Evolutionary conservation across 2,113 vertebrate genomes (phyloP), one percentile per base, ranked within the genome.

Genomic region (Nyctibius bracteatus): DNA sequence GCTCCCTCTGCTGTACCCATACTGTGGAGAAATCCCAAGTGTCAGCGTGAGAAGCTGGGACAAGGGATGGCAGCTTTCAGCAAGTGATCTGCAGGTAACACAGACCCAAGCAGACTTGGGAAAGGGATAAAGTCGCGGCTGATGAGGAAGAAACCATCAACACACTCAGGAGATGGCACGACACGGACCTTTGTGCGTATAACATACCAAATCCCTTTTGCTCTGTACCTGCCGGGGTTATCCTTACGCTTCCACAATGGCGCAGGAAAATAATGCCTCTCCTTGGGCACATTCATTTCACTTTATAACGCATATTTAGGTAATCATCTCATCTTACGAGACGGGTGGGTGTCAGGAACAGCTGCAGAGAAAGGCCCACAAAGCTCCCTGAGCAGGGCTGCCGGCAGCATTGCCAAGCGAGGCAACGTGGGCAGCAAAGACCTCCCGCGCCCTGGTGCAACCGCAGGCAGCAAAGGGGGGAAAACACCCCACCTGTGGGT

Each of bases 1-100:
- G 96, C 96, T 97, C 96, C 96, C 96, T 96, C 95, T 97, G 95
- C 96, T 81, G 95, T 96, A 95, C 82, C 94, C 94, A 83, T 91
- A 86, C 96, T 96, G 96, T 9, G 73, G 72, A 91, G 73, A 94
- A 96, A 92, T 71, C 90, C 96, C 86, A 74, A 74, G 90, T 12
- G 82, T 12, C 88, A 20, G 47, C 4, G 2, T 1, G 1, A 58
- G 57, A 25, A 43, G 67, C 90, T 8, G 25, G 21, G 30, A 43
- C 15, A 22, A 80, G 18, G 77, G 58, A 61, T 1, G 58, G 87
- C 66, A 58, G 78, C 65, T 46, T 46, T 17, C 79, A 33, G 78
- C 5, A 1, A 59, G 43, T 3, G 1, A 39, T 10, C 65, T 41
- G 91, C 54, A 28, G 33, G 41, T 2, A 51, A 43, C 58, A 16